phyloP scores from a whole-genome alignment of 2,797 vertebrate species.

The Gadopsis bispinosus region DNA sequence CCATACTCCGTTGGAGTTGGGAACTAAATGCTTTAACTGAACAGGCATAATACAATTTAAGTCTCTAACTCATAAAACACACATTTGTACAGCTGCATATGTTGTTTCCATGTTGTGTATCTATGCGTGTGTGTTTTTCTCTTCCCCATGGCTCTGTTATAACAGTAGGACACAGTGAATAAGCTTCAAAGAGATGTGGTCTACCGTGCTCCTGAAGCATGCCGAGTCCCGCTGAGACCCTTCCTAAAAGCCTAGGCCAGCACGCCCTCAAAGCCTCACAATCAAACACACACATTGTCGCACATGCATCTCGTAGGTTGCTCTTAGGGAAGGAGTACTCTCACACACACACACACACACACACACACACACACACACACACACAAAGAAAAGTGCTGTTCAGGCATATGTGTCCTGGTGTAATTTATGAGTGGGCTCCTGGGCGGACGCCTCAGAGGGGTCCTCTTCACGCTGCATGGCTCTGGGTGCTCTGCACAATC shows the following conservation, averaged over 20 bases:
- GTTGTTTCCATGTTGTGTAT: constrained; percentile 15
- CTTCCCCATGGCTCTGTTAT: constrained; percentile 43
- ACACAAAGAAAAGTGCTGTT: constrained; percentile 83
- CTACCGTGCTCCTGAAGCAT: constrained; percentile 47
- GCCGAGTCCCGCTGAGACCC: constrained; percentile 31
- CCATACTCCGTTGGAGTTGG: constrained; percentile 54
- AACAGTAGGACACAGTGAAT: constrained; percentile 55
- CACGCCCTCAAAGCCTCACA: constrained; percentile 15
- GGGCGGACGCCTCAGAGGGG: constrained; percentile 88
- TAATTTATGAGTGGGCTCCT: constrained; percentile 89
- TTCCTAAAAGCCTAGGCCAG: constrained; percentile 56
- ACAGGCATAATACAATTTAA: constrained; percentile 20
- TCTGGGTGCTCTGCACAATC: constrained; percentile 77
- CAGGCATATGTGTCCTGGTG: constrained; percentile 85
- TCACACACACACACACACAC: constrained; percentile 32
- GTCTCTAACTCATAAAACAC: constrained; percentile 20
- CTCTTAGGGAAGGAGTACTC: constrained; percentile 22
- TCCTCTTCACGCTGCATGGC: constrained; percentile 85
- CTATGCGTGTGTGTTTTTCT: constrained; percentile 45
- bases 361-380: neutral
- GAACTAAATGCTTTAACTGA: constrained; percentile 27
- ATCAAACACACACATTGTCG: constrained; percentile 27
- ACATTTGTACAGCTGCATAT: constrained; percentile 4
- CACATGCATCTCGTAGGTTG: constrained; percentile 7
- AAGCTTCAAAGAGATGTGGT: constrained; percentile 63